phyloP scores from a whole-genome alignment of 2,113 vertebrate genomes.

The Monopterus albus region DNA sequence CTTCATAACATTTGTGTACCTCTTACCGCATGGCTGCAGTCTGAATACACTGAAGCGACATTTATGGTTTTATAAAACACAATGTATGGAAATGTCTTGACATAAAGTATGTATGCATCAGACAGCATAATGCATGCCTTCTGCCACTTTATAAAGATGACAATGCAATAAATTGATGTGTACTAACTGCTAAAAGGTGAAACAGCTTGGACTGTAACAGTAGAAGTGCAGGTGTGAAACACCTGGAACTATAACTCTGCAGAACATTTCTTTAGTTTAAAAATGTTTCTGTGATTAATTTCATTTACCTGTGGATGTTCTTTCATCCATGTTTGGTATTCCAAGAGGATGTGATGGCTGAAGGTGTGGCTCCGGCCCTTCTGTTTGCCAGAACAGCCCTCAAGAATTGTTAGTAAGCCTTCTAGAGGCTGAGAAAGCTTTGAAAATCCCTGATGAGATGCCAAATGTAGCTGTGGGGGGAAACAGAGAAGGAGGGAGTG shows the following conservation, averaged over 20 bases:
- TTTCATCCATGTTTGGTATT: constrained; percentile 78
- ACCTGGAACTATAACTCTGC: neutral
- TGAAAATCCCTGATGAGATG: constrained; percentile 73
- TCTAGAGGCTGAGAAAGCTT: constrained; percentile 72
- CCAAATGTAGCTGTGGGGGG: constrained; percentile 63
- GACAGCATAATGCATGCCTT: no score
- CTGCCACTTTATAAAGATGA: no score
- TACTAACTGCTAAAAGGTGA: neutral
- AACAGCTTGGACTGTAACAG: neutral
- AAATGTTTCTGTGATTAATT: neutral
- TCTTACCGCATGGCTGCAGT: no score
- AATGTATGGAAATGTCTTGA: no score
- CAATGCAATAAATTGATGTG: no score
- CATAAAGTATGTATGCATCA: no score
- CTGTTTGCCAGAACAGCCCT: constrained; percentile 72
- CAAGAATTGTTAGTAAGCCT: constrained; percentile 75
- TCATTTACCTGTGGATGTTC: constrained; percentile 60
- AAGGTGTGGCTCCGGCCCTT: constrained; percentile 72
- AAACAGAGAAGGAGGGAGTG: neutral
- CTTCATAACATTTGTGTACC: no score
- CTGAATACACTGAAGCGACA: no score
- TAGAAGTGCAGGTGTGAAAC: neutral
- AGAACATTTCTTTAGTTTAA: neutral
- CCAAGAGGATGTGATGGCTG: constrained; percentile 68
- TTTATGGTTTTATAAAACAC: no score